A percentile compares a stretch with the other conserved stretches of the same genome.
These are phyloP conservation scores for Amiota mariae DNA, from an alignment of 2,888 invertebrate genomes.

Conservation along the genomic window DNA sequence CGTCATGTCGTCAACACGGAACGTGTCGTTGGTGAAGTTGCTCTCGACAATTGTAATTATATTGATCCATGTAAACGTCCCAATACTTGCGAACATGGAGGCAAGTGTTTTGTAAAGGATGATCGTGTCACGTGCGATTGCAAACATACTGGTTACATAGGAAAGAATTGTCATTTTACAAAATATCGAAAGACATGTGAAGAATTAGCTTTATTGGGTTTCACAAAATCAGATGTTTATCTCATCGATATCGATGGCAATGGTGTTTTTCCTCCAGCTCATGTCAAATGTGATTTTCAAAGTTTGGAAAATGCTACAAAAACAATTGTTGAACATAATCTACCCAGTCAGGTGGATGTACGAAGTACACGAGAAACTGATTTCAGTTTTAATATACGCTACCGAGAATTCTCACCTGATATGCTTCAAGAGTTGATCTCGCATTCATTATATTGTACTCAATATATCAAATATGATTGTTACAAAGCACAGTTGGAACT, in stretches of 20 bases:
- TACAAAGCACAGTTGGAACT: conserved; percentile 89
- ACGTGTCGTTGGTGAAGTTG: conserved; percentile 89
- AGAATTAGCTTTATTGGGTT: conserved; percentile 90
- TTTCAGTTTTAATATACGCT: conserved; percentile 89
- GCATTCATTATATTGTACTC: conserved; percentile 90
- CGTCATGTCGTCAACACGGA: conserved; percentile 86
- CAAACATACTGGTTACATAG: conserved; percentile 91
- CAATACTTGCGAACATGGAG: conserved; percentile 94
- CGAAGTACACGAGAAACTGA: conserved; percentile 85
- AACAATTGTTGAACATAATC: conserved; percentile 91
- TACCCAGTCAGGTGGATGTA: conserved; percentile 92
- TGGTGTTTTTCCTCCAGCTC: conserved; percentile 91
- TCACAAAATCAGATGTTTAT: conserved; percentile 92
- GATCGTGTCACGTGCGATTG: conserved; percentile 92
- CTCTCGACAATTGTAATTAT: conserved; percentile 90
- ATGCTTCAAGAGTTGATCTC: conserved; percentile 93
- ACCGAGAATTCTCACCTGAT: conserved; percentile 90
- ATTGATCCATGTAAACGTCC: conserved; percentile 91
- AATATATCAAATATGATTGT: conserved; percentile 92
- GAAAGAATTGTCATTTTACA: conserved; percentile 95
- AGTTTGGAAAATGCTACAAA: conserved; percentile 88
- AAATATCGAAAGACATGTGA: conserved; percentile 93
- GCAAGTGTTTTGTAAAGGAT: conserved; percentile 91
- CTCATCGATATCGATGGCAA: conserved; percentile 95
- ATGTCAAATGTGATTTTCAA: conserved; percentile 94